Percentiles rank a stretch among this genome's conserved stretches.
These are phyloP conservation scores for Drosophila antonietae DNA, from an alignment of 2,888 invertebrate genomes.

Conservation along the genomic window DNA sequence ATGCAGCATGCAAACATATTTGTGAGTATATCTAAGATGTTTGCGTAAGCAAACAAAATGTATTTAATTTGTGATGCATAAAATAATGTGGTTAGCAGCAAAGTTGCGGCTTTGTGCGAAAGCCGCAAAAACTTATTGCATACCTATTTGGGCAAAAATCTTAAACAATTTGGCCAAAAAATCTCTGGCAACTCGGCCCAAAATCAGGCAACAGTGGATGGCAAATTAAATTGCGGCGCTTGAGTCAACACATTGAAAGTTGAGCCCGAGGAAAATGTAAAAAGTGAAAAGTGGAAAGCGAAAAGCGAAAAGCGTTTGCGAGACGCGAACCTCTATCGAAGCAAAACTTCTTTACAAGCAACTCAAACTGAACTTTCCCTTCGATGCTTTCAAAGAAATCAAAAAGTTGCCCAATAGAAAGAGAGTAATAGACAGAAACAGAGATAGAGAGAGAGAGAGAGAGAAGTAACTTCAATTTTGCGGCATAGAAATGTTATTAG, in stretches of 20 bases:
- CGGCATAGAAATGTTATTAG: constrained; percentile 31
- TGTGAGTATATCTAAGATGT: constrained; percentile 18
- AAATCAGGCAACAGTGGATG: constrained; percentile 44
- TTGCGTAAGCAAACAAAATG: constrained; percentile 49
- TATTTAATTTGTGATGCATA: constrained; percentile 67
- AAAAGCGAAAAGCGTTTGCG: constrained; percentile 35
- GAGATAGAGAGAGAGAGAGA: neutral
- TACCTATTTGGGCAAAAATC: constrained; percentile 23
- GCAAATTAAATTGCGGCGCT: constrained; percentile 63
- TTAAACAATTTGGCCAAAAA: constrained; percentile 13
- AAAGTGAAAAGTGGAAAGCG: constrained; percentile 23
- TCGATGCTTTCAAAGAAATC: constrained; percentile 30
- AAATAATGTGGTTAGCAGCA: constrained; percentile 61
- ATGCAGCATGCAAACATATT: constrained; percentile 5
- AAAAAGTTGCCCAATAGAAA: constrained; percentile 8
- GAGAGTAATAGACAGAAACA: neutral
- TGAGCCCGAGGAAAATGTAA: constrained; percentile 17
- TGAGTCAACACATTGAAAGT: constrained; percentile 50
- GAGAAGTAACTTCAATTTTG: constrained; percentile 12
- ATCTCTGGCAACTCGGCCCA: constrained; percentile 14
- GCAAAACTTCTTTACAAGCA: constrained; percentile 25
- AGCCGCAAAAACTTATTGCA: constrained; percentile 63
- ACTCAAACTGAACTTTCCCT: constrained; percentile 19
- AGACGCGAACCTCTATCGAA: constrained; percentile 23
- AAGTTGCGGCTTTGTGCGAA: constrained; percentile 43